phyloP scores from a whole-genome alignment of 2,113 vertebrate genomes.

The Irena cyanogastra region DNA sequence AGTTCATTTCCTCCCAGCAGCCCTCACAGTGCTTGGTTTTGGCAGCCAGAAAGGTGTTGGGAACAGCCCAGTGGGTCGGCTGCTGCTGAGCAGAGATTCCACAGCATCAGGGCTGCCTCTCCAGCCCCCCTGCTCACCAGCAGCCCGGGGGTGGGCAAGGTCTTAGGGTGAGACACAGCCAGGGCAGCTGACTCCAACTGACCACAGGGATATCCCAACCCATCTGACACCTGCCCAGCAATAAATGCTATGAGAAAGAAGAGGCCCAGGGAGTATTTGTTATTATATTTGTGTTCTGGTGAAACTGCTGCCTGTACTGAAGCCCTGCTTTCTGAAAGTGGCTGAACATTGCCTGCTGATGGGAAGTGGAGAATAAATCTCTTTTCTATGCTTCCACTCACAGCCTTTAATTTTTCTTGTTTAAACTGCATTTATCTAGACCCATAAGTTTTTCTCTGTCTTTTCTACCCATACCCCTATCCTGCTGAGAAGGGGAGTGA shows the following conservation, averaged over 20 bases:
- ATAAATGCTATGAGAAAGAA: not conserved
- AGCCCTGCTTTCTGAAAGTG: not conserved
- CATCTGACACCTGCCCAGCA: not conserved
- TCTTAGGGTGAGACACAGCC: not conserved
- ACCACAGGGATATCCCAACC: not conserved
- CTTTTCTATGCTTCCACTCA: not conserved
- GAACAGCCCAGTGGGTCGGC: not conserved
- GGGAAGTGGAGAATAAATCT: not conserved
- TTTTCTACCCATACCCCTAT: not conserved
- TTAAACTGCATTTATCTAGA: not conserved
- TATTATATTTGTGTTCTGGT: not conserved
- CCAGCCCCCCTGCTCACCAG: not conserved
- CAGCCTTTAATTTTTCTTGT: not conserved
- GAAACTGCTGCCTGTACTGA: rapidly evolving
- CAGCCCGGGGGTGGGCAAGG: not conserved
- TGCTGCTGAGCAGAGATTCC: not conserved
- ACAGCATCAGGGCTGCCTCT: not conserved
- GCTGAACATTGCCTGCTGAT: not conserved
- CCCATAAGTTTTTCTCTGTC: not conserved
- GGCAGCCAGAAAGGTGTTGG: not conserved
- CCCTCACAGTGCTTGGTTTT: rapidly evolving
- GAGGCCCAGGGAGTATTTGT: too few species aligned
- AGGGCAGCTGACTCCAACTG: not conserved
- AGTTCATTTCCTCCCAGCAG: not conserved
- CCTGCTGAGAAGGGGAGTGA: not conserved